Conservation (phyloP, 2,113 vertebrate species). For the Oenanthe melanoleuca region DNA sequence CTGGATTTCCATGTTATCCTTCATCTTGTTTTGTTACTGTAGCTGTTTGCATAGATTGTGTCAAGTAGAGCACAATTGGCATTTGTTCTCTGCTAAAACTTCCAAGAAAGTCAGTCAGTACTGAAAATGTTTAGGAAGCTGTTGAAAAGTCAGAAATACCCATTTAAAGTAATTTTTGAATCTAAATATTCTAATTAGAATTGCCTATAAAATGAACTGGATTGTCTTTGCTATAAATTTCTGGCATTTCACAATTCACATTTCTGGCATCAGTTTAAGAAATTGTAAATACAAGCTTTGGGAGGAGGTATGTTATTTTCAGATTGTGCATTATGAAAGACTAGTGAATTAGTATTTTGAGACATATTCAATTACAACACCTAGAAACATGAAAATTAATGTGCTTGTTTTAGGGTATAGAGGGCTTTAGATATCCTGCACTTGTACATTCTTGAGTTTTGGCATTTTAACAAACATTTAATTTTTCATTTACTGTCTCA, state of each 20-base stretch:
- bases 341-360: slow-evolving; percentile 5
- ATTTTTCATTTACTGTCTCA: neutral
- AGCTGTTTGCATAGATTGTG: neutral
- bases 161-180: neutral
- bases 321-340: neutral
- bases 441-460: neutral
- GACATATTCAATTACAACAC: neutral
- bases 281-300: slow-evolving; percentile 29
- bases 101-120: neutral
- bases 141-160: neutral
- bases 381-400: neutral
- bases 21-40: neutral
- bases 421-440: neutral
- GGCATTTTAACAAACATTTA: slow-evolving; percentile 21
- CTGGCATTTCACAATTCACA: neutral
- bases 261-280: neutral
- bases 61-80: neutral
- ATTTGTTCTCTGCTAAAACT: slow-evolving; percentile 4
- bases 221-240: neutral
- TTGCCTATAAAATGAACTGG: neutral
- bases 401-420: neutral
- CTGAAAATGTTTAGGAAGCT: neutral
- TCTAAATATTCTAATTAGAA: neutral
- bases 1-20: neutral
- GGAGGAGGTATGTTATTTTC: neutral